Evolutionary conservation across 2,113 vertebrate species (phyloP).

Genomic region (Psittacus erithacus): DNA sequence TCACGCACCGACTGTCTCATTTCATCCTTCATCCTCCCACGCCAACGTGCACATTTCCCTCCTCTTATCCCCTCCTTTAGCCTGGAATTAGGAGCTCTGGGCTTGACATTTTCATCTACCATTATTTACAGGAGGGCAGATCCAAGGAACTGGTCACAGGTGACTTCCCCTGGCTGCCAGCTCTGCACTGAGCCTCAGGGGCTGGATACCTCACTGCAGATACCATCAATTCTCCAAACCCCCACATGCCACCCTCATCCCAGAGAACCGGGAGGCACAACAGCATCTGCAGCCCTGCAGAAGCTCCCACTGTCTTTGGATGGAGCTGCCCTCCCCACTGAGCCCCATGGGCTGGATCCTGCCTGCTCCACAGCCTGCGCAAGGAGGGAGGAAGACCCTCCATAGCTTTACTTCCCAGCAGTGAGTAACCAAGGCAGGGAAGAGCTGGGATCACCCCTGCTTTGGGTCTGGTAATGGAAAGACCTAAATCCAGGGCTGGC

Average conservation of each 20-base stretch:
- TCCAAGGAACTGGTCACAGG: not conserved
- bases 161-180: not conserved
- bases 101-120: conserved; percentile 57
- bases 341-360: not conserved
- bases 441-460: not conserved
- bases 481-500: not conserved
- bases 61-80: not conserved
- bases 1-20: accelerated
- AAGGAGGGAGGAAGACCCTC: not conserved
- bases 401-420: accelerated
- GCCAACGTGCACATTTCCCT: not conserved
- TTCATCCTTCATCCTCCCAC: not conserved
- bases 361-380: accelerated
- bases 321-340: not conserved
- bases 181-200: not conserved
- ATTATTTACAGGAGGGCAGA: conserved; percentile 59
- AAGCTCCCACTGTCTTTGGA: not conserved
- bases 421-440: not conserved
- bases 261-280: not conserved
- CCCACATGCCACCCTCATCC: not conserved
- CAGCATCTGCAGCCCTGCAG: not conserved
- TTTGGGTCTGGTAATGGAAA: not conserved
- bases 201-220: conserved; percentile 16
- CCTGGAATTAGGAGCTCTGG: conserved; percentile 25
- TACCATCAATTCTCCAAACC: conserved; percentile 54